Percentiles rank a stretch among this genome's conserved stretches.
Evolutionary conservation across 2,113 vertebrate genomes (phyloP).

Genomic region (Phalacrocorax aristotelis): DNA sequence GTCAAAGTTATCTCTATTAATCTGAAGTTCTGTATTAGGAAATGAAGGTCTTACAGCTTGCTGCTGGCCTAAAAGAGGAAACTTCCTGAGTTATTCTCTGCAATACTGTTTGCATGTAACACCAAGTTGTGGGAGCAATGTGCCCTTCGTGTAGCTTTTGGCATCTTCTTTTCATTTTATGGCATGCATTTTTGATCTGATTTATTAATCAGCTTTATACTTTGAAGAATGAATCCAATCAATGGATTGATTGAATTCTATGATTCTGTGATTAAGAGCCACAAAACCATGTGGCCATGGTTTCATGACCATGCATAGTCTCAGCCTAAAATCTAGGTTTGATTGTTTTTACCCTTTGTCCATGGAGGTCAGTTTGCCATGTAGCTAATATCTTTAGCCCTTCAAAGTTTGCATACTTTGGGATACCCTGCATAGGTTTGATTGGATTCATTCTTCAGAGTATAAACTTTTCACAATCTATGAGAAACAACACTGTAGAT

Average conservation of each 20-base stretch:
- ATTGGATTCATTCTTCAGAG: background rate
- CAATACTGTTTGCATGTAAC: background rate
- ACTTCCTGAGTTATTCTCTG: background rate
- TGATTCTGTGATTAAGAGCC: background rate
- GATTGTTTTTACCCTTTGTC: background rate
- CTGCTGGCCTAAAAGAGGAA: background rate
- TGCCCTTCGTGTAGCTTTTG: background rate
- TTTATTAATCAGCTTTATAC: background rate
- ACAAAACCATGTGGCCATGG: background rate
- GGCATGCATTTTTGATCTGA: background rate
- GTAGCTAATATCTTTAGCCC: background rate
- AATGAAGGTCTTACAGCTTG: background rate
- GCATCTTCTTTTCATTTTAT: background rate
- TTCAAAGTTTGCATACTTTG: background rate
- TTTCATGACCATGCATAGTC: background rate
- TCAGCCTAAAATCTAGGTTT: background rate
- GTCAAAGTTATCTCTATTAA: background rate
- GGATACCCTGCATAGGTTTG: background rate
- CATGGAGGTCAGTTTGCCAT: background rate
- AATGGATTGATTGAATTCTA: too few species aligned
- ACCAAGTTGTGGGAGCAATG: background rate
- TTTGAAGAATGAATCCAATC: too few species aligned
- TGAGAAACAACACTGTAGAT: background rate
- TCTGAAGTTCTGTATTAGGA: background rate
- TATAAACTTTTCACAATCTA: background rate